Base-by-base conservation (phyloP, 2,888 invertebrate genomes). In the Dynastes tityus region DNA sequence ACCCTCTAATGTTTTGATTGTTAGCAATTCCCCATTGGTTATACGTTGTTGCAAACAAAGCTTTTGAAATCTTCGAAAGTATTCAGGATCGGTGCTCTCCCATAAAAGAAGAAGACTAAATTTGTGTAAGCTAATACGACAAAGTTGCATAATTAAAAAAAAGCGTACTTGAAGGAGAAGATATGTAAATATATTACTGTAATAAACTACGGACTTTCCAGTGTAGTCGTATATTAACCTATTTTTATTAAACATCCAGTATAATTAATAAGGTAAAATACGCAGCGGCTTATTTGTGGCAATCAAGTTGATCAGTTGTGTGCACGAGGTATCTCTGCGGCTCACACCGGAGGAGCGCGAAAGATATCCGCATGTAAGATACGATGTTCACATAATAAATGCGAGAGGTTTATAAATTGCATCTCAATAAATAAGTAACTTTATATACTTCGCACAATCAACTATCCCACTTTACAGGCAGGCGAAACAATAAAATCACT, bases 401-500 rank as follows among this genome's bases (percentile, higher is more conserved):
- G 88, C 87, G 53, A n/a, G 64, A 87, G 87, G 82, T 87, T 88
- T 88, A 88, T 89, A 88, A 88, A 88, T 89, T 88, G 88, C 87
- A 86, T 81, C 84, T 84, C 88, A 86, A 88, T 89, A 89, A 89
- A 89, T 88, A 88, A 88, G 88, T 88, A 87, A 88, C 88, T 89
- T 89, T 89, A 89, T 89, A 88, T 88, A 86, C 88, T 83, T 85
- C 86, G 85, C 87, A 88, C 88, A 89, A 88, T 89, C 89, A 88
- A 87, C 87, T 88, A 87, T 88, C 87, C 87, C 87, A 88, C 87
- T 88, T 88, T 88, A 87, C 88, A 88, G 87, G 87, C 87, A 84
- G 85, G 84, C 88, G 84, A 88, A 89, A 89, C 88, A 89, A 89
- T 89, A 89, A 89, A 89, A 88, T 89, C 87, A 87, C 88, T 89